Conservation (phyloP, 2,113 vertebrate species). For the Motacilla alba region DNA sequence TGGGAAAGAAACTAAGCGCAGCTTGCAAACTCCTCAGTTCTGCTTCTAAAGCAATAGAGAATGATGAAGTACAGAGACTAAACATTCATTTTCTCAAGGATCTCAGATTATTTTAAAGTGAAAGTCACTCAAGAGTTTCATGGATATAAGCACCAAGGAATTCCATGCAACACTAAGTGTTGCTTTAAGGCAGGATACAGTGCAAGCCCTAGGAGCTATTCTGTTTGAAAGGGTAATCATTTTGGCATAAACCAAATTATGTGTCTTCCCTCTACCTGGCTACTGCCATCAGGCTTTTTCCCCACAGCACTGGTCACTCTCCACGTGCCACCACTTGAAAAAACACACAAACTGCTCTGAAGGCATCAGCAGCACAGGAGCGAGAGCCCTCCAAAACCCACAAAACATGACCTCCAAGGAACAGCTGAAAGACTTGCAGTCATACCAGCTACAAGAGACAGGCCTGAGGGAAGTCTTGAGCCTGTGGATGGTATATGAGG, state of each 20-base stretch:
- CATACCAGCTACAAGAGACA: neutral
- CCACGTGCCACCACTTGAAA: neutral
- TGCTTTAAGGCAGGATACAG: neutral
- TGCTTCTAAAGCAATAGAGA: slow-evolving; percentile 17
- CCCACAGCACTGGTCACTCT: neutral
- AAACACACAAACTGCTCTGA: neutral
- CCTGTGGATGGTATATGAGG: accelerated
- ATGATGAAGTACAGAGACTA: slow-evolving; percentile 15
- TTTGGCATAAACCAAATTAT: neutral
- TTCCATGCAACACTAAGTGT: neutral
- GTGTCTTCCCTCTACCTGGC: neutral
- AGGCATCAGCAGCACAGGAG: neutral
- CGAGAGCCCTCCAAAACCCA: neutral
- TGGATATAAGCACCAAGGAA: neutral
- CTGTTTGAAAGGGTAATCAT: neutral
- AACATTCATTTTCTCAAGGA: slow-evolving; percentile 9
- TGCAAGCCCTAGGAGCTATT: neutral
- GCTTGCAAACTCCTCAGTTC: slow-evolving; percentile 30
- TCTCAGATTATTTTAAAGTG: neutral
- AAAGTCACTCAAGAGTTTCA: neutral
- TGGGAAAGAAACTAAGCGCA: slow-evolving; percentile 22
- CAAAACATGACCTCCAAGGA: neutral
- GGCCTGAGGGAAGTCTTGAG: accelerated
- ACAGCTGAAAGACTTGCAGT: neutral
- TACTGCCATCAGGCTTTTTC: neutral